Evolutionary conservation across 2,113 vertebrate genomes (phyloP).

Genomic region (Tyto alba): DNA sequence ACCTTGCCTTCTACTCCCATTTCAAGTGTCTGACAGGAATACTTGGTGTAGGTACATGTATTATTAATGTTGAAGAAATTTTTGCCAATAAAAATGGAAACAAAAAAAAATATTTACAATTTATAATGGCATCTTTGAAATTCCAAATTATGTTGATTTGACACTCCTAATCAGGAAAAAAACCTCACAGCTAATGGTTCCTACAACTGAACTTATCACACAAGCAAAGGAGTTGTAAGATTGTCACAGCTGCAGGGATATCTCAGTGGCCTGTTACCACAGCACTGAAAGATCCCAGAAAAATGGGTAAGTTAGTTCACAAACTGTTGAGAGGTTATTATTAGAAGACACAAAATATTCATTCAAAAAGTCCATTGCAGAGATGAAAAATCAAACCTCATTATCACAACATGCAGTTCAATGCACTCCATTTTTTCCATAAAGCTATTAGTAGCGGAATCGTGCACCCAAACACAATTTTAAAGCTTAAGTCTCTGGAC

Average conservation of each 20-base stretch:
- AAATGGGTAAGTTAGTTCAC: background rate
- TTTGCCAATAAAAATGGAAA: background rate
- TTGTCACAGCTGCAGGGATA: accelerated
- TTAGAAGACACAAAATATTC: background rate
- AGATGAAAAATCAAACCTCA: background rate
- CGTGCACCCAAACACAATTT: background rate
- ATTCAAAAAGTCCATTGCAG: background rate
- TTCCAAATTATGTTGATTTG: background rate
- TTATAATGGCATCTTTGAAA: background rate
- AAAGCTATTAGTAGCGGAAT: background rate
- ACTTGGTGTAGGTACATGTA: background rate
- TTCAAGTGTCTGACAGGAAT: background rate
- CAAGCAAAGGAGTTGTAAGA: background rate
- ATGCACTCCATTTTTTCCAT: background rate
- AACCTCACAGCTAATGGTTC: background rate
- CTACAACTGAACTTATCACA: background rate
- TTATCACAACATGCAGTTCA: background rate
- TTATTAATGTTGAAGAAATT: background rate
- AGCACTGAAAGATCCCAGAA: background rate
- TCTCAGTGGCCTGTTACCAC: background rate
- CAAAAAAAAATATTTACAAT: background rate
- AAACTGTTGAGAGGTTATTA: no score
- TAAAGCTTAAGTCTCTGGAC: background rate
- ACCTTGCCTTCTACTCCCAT: background rate
- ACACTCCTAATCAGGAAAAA: background rate